Evolutionary conservation across 2,797 vertebrate genomes (phyloP).

Genomic region (Phrynocephalus forsythii): DNA sequence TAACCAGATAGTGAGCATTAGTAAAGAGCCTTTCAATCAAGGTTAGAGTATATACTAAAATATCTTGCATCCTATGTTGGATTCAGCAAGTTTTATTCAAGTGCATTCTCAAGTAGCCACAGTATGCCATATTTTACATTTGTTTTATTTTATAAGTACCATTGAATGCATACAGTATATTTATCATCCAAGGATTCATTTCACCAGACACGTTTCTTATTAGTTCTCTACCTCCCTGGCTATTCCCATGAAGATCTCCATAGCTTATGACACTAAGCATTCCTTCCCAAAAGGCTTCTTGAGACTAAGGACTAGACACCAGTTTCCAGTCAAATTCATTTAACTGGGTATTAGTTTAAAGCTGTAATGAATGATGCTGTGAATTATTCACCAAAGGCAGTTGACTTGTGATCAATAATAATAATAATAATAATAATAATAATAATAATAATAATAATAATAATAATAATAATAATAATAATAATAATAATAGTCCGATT

Average conservation of each 20-base stretch:
- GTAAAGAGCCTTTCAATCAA: no score
- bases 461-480: no score
- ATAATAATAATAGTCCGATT: no score
- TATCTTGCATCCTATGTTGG: no score
- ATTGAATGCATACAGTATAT: neutral
- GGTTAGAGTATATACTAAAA: no score
- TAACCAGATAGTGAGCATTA: no score
- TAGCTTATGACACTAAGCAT: neutral
- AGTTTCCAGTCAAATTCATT: conserved; percentile 5
- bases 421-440: no score
- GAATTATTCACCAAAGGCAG: neutral
- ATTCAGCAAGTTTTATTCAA: no score
- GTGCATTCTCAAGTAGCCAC: no score
- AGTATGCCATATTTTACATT: no score
- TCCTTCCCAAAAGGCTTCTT: conserved; percentile 1
- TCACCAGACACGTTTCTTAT: neutral
- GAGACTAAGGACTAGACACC: neutral
- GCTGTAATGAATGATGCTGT: neutral
- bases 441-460: no score
- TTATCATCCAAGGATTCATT: neutral
- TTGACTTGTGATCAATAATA: neutral
- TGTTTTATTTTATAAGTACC: neutral
- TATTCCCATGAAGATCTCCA: neutral
- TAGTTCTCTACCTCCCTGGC: neutral
- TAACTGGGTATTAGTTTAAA: no score